Evolutionary conservation across 2,888 invertebrate genomes (phyloP), one percentile per base, ranked within the genome.

Genomic region (Corbicula japonica): DNA sequence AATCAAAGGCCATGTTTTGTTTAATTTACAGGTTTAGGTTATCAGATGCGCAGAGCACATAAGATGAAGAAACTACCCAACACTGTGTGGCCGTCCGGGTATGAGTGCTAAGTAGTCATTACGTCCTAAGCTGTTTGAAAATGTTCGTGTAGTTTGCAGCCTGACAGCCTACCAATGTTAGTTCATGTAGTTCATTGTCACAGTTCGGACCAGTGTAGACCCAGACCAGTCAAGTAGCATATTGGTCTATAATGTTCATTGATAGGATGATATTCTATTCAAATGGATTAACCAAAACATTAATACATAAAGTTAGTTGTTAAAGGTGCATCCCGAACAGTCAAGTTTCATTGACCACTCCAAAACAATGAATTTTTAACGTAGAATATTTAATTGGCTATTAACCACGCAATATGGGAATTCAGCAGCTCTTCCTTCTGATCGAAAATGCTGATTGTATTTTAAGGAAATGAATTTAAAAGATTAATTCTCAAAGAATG

Each of bases 351-450:
- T n/a, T n/a, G n/a, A n/a, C n/a, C n/a, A n/a, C n/a, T 30, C 65
- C 32, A 35, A 65, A 35, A 46, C 15, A 48, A 58, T 35, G 61
- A 61, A 70, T 62, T 71, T 70, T 71, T 71, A 71, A 71, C 62
- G 52, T 62, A 48, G 71, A 71, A 62, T 71, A 62, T 71, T 71
- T 71, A 71, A 71, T 71, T 71, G 62, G 62, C 54, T 54, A 71
- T 71, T 71, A 63, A 63, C 32, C 32, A 26, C 38, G 41, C 56
- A 56, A 56, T 35, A 38, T 56, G 72, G 72, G 72, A 56, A 56
- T 63, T 32, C 21, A 28, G 46, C 56, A 34, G 50, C 63, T 35
- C 48, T 72, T 41, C 56, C 21, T 56, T 21, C 34, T 52, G 38
- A 50, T 52, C 50, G 52, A 30, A 71, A 52, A 41, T 54, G 32